Conservation (phyloP, 2,113 vertebrate species). For the Capricornis sumatraensis region DNA sequence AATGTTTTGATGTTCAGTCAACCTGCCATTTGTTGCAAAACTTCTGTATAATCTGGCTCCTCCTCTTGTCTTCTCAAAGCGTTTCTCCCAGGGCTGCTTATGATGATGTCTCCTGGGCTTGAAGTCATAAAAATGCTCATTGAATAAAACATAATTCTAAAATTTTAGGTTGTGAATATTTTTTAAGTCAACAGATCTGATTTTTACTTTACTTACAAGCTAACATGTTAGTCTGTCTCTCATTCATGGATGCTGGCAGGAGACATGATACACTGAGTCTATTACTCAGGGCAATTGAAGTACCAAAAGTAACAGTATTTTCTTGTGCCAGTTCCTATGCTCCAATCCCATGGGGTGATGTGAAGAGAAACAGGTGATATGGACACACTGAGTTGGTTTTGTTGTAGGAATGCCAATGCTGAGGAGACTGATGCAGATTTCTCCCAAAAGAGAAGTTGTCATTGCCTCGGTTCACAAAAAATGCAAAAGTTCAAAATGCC, state of each 20-base stretch:
- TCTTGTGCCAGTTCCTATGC: background rate
- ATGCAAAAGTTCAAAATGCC: background rate
- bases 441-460: background rate
- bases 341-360: background rate
- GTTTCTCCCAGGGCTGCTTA: background rate
- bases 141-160: background rate
- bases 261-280: background rate
- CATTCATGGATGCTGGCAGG: background rate
- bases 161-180: background rate
- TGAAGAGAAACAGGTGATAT: background rate
- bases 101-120: background rate
- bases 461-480: background rate
- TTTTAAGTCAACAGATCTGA: background rate
- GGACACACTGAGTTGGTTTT: background rate
- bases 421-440: background rate
- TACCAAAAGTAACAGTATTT: background rate
- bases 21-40: background rate
- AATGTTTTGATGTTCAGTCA: background rate
- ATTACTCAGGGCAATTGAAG: background rate
- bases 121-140: background rate
- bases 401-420: background rate
- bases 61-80: background rate
- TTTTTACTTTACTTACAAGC: background rate
- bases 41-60: background rate
- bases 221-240: background rate